Evolutionary conservation across 2,113 vertebrate genomes (phyloP), one percentile per base, ranked within the genome.

Genomic region (Pelecanus crispus): DNA sequence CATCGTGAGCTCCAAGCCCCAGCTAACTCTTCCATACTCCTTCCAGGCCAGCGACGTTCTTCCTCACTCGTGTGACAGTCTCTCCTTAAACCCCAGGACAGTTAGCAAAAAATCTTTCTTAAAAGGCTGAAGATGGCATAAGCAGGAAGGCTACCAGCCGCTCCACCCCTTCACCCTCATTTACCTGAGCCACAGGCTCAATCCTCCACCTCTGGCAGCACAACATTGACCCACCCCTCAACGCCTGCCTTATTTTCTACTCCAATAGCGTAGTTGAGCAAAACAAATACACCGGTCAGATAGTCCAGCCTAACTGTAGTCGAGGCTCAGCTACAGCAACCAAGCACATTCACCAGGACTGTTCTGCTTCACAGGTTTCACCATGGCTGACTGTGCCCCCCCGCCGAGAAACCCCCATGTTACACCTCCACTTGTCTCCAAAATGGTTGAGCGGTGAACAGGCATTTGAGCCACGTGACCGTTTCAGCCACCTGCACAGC

Each of bases 391-490:
- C 34, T 32, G 32, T 45, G 40, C 2, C 15, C 61, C 47, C 9
- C 7, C 8, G 26, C 29, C 8, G 31, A 71, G 36, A 40, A 66
- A 38, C 20, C 18, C 25, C 29, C 44, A 2, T 34, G 15, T 68
- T 5, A 34, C n/a, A 70, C 29, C 68, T 58, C 75, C 21, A 6
- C 36, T 20, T 34, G 26, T 32, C 22, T 26, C n/a, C 32, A 45
- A 3, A 78, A 25, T 1, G 4, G 6, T 29, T 13, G 26, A 13
- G 62, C 16, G 2, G 15, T 9, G 17, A 52, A 24, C 31, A 70
- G 31, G 10, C 11, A 14, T 15, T 29, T 9, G 21, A 50, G 34
- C 16, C 42, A 36, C 1, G 0, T 1, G 6, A 58, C 32, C 1
- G 9, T 24, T 79, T 11, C 36, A 56, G 86, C 28, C 56, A 17